Conservation (phyloP, 2,888 invertebrate genomes). For the Ellobium chinense region DNA sequence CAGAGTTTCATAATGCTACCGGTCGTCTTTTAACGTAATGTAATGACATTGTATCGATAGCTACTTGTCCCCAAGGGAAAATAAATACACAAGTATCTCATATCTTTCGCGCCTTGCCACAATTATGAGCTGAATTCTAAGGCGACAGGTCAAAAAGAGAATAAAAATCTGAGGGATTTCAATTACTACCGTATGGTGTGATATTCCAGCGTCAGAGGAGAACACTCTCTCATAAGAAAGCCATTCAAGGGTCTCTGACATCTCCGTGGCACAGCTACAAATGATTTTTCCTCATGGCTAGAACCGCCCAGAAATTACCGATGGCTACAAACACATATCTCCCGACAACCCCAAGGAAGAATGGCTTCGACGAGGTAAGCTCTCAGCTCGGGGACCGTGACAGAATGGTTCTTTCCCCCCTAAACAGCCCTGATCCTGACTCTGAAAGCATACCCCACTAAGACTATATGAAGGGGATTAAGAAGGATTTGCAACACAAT, state of each 20-base stretch:
- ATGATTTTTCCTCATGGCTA: background rate
- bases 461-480: conserved; percentile 43
- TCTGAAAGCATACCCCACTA: conserved; percentile 19
- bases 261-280: background rate
- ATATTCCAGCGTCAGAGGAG: background rate
- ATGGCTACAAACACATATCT: background rate
- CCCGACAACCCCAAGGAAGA: background rate
- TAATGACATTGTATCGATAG: too few species aligned
- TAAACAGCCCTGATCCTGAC: conserved; percentile 7
- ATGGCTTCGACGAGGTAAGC: background rate
- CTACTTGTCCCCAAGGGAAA: too few species aligned
- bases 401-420: conserved; percentile 11
- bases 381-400: background rate
- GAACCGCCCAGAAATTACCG: background rate
- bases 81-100: too few species aligned
- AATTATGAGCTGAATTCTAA: too few species aligned
- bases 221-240: background rate
- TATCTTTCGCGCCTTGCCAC: too few species aligned
- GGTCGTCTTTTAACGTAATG: too few species aligned
- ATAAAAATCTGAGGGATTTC: too few species aligned
- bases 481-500: conserved; percentile 43
- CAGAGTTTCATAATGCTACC: too few species aligned
- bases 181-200: background rate
- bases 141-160: too few species aligned
- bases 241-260: background rate